Percentiles rank a stretch among this genome's conserved stretches.
Evolutionary conservation across 2,113 vertebrate species (phyloP).

Genomic region (Ptyas mucosa): DNA sequence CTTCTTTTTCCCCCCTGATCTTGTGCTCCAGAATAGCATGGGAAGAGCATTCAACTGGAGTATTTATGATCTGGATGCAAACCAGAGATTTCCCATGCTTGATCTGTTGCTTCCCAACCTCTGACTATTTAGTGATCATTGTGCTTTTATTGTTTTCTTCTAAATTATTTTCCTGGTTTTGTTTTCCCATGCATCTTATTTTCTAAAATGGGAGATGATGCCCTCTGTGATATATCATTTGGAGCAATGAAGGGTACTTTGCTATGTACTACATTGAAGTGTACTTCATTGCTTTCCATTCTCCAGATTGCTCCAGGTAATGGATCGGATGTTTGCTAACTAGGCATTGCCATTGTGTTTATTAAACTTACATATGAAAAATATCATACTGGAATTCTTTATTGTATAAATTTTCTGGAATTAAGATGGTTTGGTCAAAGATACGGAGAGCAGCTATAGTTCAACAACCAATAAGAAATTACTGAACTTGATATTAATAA

Average conservation of each 20-base stretch:
- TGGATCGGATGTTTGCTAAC: neutral
- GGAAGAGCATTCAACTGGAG: neutral
- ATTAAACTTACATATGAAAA: neutral
- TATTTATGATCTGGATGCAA: neutral
- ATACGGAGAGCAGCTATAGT: neutral
- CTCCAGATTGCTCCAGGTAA: neutral
- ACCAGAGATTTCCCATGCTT: neutral
- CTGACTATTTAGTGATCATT: constrained; percentile 12
- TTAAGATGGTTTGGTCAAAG: neutral
- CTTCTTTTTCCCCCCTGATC: neutral
- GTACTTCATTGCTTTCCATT: neutral
- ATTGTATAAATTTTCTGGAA: neutral
- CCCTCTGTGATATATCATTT: neutral
- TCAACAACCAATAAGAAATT: neutral
- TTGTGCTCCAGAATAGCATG: neutral
- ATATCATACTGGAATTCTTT: neutral
- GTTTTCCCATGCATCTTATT: constrained; percentile 7
- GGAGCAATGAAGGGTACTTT: neutral
- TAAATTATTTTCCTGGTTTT: constrained; percentile 16
- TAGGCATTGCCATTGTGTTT: neutral
- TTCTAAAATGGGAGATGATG: constrained; percentile 1
- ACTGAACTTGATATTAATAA: neutral
- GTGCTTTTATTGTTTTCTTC: constrained; percentile 20
- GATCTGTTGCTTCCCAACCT: neutral
- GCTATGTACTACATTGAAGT: neutral